phyloP scores from a whole-genome alignment of 2,888 invertebrate genomes.

The Drosophila tanythrix region DNA sequence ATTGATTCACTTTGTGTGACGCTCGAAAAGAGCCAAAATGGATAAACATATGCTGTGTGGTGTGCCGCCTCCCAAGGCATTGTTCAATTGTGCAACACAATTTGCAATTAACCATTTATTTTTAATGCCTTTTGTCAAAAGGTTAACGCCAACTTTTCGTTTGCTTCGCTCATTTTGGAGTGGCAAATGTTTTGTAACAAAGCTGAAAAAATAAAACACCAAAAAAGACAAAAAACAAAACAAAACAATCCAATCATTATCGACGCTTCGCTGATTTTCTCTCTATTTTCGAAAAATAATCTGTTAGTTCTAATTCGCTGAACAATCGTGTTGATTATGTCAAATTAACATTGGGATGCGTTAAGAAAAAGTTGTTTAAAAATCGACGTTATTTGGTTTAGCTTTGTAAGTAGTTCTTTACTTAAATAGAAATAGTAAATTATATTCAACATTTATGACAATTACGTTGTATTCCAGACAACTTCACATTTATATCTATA shows the following conservation, averaged over 20 bases:
- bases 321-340: constrained; percentile 48
- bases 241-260: constrained; percentile 49
- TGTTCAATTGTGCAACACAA: constrained; percentile 59
- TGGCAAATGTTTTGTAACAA: constrained; percentile 47
- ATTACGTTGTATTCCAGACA: background rate
- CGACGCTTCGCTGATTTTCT: constrained; percentile 54
- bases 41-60: background rate
- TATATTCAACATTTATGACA: too few relatives aligned
- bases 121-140: constrained; percentile 43
- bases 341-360: constrained; percentile 51
- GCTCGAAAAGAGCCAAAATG: constrained; percentile 5
- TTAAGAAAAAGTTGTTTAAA: constrained; percentile 2
- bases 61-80: constrained; percentile 36
- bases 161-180: constrained; percentile 22
- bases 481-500: constrained; percentile 1
- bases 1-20: constrained; percentile 18
- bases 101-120: constrained; percentile 53
- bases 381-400: background rate
- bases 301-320: constrained; percentile 35
- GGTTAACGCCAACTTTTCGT: constrained; percentile 33
- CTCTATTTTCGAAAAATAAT: constrained; percentile 1
- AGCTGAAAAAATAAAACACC: background rate
- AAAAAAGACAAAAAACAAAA: background rate
- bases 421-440: too few relatives aligned
- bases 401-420: background rate